Base-by-base conservation (phyloP, 1,140 invertebrate species). In the Aphaenogaster ashmeadi region DNA sequence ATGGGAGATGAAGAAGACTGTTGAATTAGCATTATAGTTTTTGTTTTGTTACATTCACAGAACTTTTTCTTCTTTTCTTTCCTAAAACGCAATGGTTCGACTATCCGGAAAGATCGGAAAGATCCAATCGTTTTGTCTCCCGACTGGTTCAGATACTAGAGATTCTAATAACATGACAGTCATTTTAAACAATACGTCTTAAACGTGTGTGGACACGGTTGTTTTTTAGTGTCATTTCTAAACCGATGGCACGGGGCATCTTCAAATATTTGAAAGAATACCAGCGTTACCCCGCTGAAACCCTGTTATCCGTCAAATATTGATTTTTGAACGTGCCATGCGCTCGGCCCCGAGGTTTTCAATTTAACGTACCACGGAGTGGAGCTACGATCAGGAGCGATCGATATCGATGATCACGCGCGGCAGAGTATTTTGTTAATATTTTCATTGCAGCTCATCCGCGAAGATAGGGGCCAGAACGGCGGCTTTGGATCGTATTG, bases 361-460 rank as follows among this genome's bases (percentile, higher is more conserved):
- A 56, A 84, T 84, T 60, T 74, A 60, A 5, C 78, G 80, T n/a
- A 13, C 27, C n/a, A 71, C 69, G 54, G 41, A 71, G 18, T 66
- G 18, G 41, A 58, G 18, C 21, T 15, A 2, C 66, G 66, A 69
- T 69, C 66, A 50, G 44, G 54, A 72, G 47, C 78, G 62, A 75
- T 75, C 69, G 80, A 84, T 75, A 84, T 84, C 80, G 69, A 44
- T 33, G 80, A 84, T 84, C 80, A 44, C 74, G 54, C 56, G 80
- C 64, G 27, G 18, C 36, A 47, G 47, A 67, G 52, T 86, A 86
- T 86, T 86, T 86, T 86, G 83, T 86, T 86, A 86, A 86, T 79
- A 86, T 86, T 86, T 86, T 86, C 83, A 62, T 67, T 78, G 72
- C 62, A 58, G 83, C 74, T 86, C 74, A 86, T 86, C 83, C 83